Evolutionary conservation across 2,888 invertebrate species (phyloP), one percentile per base, ranked within the genome.

Genomic region (Parapristionchus giblindavisi): DNA sequence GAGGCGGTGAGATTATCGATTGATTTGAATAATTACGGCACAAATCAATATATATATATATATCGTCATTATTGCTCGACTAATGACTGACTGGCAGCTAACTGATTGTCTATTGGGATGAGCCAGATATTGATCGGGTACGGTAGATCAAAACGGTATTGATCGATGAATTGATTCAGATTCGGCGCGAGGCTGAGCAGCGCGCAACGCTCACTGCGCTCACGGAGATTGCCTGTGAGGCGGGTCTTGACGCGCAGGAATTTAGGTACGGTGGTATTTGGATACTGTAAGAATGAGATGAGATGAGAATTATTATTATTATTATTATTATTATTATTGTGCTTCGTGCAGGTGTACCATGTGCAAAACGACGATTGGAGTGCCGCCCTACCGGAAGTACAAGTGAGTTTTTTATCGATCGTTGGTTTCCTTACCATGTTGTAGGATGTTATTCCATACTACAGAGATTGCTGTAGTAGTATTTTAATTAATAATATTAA

Each of bases 171-270:
- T n/a, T n/a, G 17, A 14, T 71, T 3, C 70, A 71, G 70, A 56
- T 38, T 14, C 70, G 70, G 2, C 24, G 40, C 24, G 70, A 56
- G 40, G 70, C 70, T 24, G 70, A 71, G 29, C 56, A 60, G n/a
- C 40, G 24, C 32, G 61, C 75, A 51, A 63, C 76, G 4, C 36
- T 80, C 48, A 14, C 24, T 2, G 72, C 73, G 11, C 56, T 84
- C 61, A 80, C 78, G 0, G 52, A 76, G 43, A 79, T 88, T 56
- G 77, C 85, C 6, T 70, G 71, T 34, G 87, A 88, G 73, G 38
- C 71, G 24, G 87, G 88, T 1, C 80, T 87, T 8, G 82, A 83
- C 68, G 71, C 80, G 0, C 87, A 88, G 77, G 83, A 85, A 58
- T 87, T 83, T 71, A 73, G 70, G 70, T 71, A 56, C 52, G 68